These are phyloP conservation scores for Chaenocephalus aceratus DNA, from an alignment of 2,113 vertebrate species.

Conservation along the genomic window DNA sequence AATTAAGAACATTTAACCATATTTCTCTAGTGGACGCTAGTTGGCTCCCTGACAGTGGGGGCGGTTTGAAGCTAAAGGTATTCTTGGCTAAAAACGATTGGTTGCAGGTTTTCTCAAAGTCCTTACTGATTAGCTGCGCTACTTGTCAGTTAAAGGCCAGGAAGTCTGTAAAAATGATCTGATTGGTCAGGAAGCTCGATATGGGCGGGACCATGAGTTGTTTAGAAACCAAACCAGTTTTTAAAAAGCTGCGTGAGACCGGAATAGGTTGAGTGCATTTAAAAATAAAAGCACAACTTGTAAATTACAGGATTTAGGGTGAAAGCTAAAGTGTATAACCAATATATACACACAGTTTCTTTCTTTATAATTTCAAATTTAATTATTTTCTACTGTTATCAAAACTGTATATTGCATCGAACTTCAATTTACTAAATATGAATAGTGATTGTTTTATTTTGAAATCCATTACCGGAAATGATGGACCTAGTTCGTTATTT, in stretches of 20 bases:
- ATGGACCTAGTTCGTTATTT: accelerated
- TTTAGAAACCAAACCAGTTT: constrained; percentile 44
- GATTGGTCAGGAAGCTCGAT: constrained; percentile 40
- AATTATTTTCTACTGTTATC: too few species aligned
- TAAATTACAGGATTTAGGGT: neutral
- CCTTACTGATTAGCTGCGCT: constrained; percentile 47
- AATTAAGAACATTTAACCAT: too few species aligned
- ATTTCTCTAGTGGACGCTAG: too few species aligned
- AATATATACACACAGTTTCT: too few species aligned
- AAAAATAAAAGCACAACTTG: constrained; percentile 24
- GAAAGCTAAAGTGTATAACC: neutral
- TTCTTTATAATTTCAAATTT: too few species aligned
- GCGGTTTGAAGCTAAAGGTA: constrained; percentile 51
- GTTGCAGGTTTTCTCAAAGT: neutral
- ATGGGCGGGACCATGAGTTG: constrained; percentile 31
- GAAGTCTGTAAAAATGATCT: neutral
- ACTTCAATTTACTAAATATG: neutral
- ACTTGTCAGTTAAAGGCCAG: constrained; percentile 29
- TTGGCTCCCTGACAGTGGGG: neutral
- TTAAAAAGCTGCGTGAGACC: neutral
- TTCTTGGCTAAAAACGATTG: constrained; percentile 80
- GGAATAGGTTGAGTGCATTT: neutral
- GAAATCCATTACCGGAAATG: constrained; percentile 27
- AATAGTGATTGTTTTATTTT: constrained; percentile 36
- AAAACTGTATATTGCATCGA: neutral